Evolutionary conservation across 2,888 invertebrate genomes (phyloP), one percentile per base, ranked within the genome.

Genomic region (Limnephilus rhombicus): DNA sequence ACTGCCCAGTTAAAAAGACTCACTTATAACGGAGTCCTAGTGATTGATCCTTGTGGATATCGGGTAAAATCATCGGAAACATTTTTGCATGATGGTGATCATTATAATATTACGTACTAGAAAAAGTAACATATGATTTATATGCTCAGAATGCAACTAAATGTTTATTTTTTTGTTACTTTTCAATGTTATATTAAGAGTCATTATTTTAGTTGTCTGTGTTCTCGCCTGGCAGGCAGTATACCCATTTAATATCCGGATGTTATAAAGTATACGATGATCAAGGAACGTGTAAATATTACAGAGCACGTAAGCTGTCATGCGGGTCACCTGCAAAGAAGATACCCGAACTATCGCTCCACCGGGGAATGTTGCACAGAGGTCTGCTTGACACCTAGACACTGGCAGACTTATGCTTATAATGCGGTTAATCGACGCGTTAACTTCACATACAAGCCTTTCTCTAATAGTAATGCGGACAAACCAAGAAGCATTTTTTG

Each of bases 291-390:
- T 90, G 92, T 86, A 87, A 92, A 92, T 90, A 92, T 92, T 92
- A 89, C 83, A 89, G 88, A 37, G n/a, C 86, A 87, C 90, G 85
- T 53, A 83, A 81, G 29, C 31, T 80, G 88, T 88, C 92, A 93
- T 93, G 93, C 93, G 93, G 93, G 93, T 92, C 92, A 91, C 93
- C 92, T 93, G 91, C 89, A 45, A 89, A 34, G 85, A 89, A 83
- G 85, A 92, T 91, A 89, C 91, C 88, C 87, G 83, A 90, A 90
- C 90, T 90, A 29, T 90, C 90, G 18, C 68, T 68, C 7, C 9
- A n/a, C 68, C 68, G 2, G 68, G n/a, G 24, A 68, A 9, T n/a
- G 7, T 68, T 0, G 24, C n/a, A n/a, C 68, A 68, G 68, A 68
- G 68, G 68, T 68, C 9, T 68, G 68, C 68, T 68, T 1, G n/a